Conservation (phyloP, 2,113 vertebrate genomes). For the Syngnathoides biaculeatus region DNA sequence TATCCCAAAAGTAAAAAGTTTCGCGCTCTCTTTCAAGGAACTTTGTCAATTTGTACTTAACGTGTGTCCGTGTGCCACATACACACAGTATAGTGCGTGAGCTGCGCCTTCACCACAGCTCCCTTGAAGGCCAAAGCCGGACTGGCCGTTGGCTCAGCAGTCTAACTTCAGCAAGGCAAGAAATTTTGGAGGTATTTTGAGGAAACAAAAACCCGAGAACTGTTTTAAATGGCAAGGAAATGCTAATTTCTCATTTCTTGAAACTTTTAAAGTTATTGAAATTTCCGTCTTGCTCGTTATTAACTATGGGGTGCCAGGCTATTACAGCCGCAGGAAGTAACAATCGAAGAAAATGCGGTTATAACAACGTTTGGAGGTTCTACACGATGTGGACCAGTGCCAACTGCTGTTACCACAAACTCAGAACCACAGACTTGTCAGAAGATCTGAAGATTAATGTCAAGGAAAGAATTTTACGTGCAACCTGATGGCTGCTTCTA, state of each 20-base stretch:
- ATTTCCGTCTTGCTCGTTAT: not conserved
- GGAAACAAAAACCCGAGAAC: not conserved
- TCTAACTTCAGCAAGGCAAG: not conserved
- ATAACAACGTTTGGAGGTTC: not conserved
- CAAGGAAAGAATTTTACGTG: not conserved
- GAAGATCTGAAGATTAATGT: not conserved
- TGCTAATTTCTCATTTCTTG: not conserved
- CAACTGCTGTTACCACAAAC: not conserved
- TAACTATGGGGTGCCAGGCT: not conserved
- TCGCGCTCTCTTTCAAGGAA: not conserved
- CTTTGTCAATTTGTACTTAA: not conserved
- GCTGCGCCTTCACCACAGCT: too few relatives aligned
- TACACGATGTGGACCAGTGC: too few relatives aligned
- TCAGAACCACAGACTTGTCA: not conserved
- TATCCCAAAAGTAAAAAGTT: not conserved
- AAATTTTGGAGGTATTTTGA: not conserved
- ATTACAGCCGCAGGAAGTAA: not conserved
- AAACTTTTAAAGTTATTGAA: not conserved
- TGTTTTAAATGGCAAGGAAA: not conserved
- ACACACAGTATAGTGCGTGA: too few relatives aligned
- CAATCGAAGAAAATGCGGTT: too few relatives aligned
- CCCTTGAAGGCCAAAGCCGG: too few relatives aligned
- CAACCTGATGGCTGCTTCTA: too few relatives aligned
- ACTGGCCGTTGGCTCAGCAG: too few relatives aligned
- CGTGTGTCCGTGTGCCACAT: too few relatives aligned